Evolutionary conservation across 2,113 vertebrate species (phyloP), one percentile per base, ranked within the genome.

Genomic region (Mus pahari): DNA sequence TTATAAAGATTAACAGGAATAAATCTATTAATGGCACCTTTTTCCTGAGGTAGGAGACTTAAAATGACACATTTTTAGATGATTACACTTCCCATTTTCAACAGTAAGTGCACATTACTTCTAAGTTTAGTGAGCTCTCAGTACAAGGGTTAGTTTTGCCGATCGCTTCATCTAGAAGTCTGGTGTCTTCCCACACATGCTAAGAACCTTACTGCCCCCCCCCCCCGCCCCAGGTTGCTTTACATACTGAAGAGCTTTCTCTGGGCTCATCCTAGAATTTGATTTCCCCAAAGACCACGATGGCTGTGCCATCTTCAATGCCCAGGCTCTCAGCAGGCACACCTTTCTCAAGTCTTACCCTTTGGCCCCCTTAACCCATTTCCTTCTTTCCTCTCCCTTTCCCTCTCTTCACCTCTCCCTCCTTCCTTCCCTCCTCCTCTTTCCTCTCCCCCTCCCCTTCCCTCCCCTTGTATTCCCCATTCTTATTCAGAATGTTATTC

Each of bases 81-180:
- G 48, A 55, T n/a, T 64, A 50, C 22, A 36, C 11, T 75, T 90
- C 93, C 68, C 45, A 64, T 84, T 22, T 74, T 75, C 39, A 83
- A 36, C 62, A 73, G 33, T 79, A 78, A 31, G 20, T 42, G 3
- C 20, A 9, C 45, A 64, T 92, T 74, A 16, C 62, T 64, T 79
- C 33, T 62, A 66, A 70, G 39, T 70, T 84, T 55, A 83, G 60
- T 94, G 42, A 73, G 90, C 50, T 73, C 79, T 83, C 55, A 73
- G 4, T 22, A 48, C 33, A 77, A 36, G 9, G n/a, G 6, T 62
- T 55, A 39, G 77, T 42, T 75, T 97, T 77, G 79, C n/a, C 6
- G 1, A 60, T 39, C 0, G 58, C 24, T 74, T 74, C 62, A 87
- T 88, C 31, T 39, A 45, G 39, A 88, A 39, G 68, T n/a, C 22